Conservation (phyloP, 2,888 invertebrate genomes). For the Patella depressa region DNA sequence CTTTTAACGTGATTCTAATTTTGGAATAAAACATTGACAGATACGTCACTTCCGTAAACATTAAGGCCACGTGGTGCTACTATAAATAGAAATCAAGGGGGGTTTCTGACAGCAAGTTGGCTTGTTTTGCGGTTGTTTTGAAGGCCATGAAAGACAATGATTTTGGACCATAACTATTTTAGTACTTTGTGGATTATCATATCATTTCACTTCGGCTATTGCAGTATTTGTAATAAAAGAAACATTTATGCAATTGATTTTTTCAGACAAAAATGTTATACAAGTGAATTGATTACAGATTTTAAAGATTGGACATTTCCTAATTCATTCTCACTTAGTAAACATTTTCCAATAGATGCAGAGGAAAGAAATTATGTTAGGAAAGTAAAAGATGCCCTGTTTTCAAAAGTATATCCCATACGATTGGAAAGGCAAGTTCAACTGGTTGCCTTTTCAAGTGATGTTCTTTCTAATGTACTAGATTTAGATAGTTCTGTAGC, state of each 20-base stretch:
- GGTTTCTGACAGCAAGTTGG: neutral
- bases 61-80: neutral
- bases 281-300: conserved; percentile 5
- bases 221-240: neutral
- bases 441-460: conserved; percentile 49
- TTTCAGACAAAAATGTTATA: no score
- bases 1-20: no score
- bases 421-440: conserved; percentile 42
- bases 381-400: conserved; percentile 76
- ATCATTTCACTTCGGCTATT: conserved; percentile 12
- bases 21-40: no score
- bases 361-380: conserved; percentile 71
- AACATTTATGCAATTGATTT: neutral
- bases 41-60: neutral
- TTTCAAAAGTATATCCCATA: conserved; percentile 55
- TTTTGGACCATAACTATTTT: no score
- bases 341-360: conserved; percentile 55
- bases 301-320: conserved; percentile 42
- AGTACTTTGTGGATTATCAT: neutral
- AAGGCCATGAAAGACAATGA: no score
- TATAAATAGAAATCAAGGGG: neutral
- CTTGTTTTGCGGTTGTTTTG: no score
- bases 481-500: conserved; percentile 47
- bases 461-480: conserved; percentile 49
- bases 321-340: conserved; percentile 35